Evolutionary conservation across 1,140 invertebrate genomes (phyloP), one percentile per base, ranked within the genome.

Genomic region (Wasmannia auropunctata): DNA sequence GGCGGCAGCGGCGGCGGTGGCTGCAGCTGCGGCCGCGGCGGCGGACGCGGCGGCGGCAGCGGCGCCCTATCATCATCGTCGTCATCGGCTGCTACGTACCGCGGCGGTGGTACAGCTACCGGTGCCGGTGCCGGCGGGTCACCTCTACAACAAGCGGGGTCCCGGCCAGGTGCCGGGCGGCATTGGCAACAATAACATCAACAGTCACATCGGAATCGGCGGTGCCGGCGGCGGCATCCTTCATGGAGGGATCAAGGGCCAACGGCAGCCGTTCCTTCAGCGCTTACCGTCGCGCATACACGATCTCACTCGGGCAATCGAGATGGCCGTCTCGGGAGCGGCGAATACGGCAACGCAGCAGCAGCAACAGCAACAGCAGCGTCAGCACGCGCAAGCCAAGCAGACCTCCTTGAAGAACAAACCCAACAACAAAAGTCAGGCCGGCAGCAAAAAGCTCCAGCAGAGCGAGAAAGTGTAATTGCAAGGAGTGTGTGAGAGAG

Each of bases 281-380:
- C 70, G 72, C 7, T 25, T 67, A 60, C 86, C 87, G n/a, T 70
- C 87, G 31, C 92, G 80, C 67, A 90, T 88, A 88, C 90, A 89
- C 70, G 86, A 89, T 70, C 51, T 67, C 85, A 81, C 88, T 60
- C 81, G 70, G 43, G 90, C 86, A 14, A 70, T 84, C 88, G 22
- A 88, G 85, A 74, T 90, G 87, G 89, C 89, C 85, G 46, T 87
- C 54, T 81, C 70, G 74, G 67, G 85, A 84, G 67, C 75, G 87
- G 87, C 84, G 90, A 86, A 70, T 62, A 84, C 74, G 89, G 70
- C 70, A 88, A 54, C 72, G 31, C 87, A 88, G 69, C 87, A 92
- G 28, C 90, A 92, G 43, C 87, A 89, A 37, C 91, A 88, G 25
- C 88, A 92, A 34, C 91, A 89, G 31, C 88, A 92, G 83, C 91